phyloP scores from a whole-genome alignment of 1,140 invertebrate genomes.

The Zaprionus vittiger region DNA sequence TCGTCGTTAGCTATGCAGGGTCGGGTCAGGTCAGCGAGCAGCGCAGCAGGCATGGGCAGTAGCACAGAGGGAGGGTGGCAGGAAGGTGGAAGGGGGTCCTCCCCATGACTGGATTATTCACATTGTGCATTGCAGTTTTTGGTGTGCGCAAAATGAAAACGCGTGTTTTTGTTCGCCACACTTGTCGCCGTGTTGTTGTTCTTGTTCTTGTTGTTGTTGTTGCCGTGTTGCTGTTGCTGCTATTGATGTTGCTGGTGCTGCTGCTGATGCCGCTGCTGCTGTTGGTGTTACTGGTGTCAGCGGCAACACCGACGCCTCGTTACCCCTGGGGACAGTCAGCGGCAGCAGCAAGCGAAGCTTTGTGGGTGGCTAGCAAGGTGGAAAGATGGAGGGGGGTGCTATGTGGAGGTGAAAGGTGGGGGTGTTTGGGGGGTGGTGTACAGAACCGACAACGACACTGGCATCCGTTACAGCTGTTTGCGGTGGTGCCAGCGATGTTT shows the following conservation, averaged over 20 bases:
- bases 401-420: not conserved
- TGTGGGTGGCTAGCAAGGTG: conserved; percentile 4
- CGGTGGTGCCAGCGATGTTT: conserved; percentile 70
- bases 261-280: conserved; percentile 11
- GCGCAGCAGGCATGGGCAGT: not conserved
- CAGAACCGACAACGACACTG: conserved; percentile 22
- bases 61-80: not conserved
- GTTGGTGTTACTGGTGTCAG: conserved; percentile 23
- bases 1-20: conserved; percentile 6
- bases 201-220: conserved; percentile 25
- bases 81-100: not conserved
- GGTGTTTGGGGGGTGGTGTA: not conserved
- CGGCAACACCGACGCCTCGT: conserved; percentile 37
- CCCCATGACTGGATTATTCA: conserved; percentile 40
- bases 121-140: conserved; percentile 59
- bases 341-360: not conserved
- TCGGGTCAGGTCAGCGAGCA: not conserved
- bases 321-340: conserved; percentile 4
- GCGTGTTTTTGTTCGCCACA: conserved; percentile 60
- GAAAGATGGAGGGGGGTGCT: not conserved
- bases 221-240: conserved; percentile 28
- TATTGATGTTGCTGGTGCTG: conserved; percentile 23
- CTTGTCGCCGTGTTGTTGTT: conserved; percentile 33
- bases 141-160: conserved; percentile 70
- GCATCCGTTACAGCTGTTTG: conserved; percentile 76